Conservation (phyloP, 2,113 vertebrate genomes). For the Archilochus colubris region DNA sequence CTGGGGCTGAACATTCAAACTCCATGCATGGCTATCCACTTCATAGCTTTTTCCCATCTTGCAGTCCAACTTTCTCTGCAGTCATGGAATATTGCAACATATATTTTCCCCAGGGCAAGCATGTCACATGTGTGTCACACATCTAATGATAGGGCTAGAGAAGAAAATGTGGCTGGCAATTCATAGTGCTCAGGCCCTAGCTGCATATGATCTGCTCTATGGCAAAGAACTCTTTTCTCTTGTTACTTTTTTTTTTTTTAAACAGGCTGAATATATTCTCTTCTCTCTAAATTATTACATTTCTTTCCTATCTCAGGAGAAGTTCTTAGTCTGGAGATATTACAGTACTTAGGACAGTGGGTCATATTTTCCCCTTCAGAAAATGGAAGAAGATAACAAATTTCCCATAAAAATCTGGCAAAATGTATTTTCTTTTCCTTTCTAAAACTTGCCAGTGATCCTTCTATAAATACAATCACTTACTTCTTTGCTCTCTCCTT, state of each 20-base stretch:
- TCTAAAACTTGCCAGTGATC: neutral
- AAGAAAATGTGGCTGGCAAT: neutral
- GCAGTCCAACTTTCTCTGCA: neutral
- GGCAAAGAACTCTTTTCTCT: neutral
- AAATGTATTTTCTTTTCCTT: neutral
- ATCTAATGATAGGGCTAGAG: neutral
- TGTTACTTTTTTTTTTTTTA: neutral
- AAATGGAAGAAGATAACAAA: neutral
- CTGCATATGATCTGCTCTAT: neutral
- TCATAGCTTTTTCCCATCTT: neutral
- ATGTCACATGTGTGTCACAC: neutral
- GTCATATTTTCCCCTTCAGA: neutral
- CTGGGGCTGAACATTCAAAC: neutral
- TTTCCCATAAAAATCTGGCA: neutral
- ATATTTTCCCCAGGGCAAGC: neutral
- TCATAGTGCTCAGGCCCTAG: neutral
- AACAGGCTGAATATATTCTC: neutral
- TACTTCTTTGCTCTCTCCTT: neutral
- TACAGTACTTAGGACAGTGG: neutral
- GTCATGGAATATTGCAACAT: neutral
- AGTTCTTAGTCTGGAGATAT: neutral
- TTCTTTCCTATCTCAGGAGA: neutral
- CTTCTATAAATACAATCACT: neutral
- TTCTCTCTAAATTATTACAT: neutral
- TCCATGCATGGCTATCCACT: rapidly evolving